Base-by-base conservation (phyloP, 2,888 invertebrate species). In the Hypena proboscidalis region DNA sequence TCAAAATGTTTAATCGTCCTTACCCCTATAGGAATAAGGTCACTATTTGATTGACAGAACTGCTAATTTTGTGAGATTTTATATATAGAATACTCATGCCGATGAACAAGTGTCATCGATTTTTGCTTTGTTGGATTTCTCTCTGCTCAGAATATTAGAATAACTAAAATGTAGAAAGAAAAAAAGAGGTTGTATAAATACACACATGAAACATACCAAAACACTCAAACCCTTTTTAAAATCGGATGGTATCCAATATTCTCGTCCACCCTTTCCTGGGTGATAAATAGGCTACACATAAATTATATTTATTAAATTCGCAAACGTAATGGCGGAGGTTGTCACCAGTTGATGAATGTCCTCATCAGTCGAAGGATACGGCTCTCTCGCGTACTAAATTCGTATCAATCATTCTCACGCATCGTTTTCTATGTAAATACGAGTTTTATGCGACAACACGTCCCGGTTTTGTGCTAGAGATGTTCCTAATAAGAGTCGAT, bases 361-460 rank as follows among this genome's bases (percentile, higher is more conserved):
- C 76, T 81, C 81, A 80, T 80, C 81, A 70, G 70, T 51, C 39
- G 47, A 70, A 71, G 67, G 68, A 63, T 73, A 68, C 63, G 58
- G 56, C 49, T 56, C 55, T 43, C 56, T 54, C 58, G 55, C 64
- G 52, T 48, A 62, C 71, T 70, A 67, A 70, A 71, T 67, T 70
- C 74, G 70, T 83, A 87, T 88, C 86, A 86, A 88, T 87, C 86
- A 88, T 84, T 80, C 78, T 77, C 75, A 77, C 81, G 76, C 77
- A 72, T 68, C 72, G 68, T 62, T 67, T 65, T 68, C 68, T 79
- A 83, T 80, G 82, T 80, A 83, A 83, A 83, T 84, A 80, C 50
- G 60, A 67, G 63, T 66, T 72, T 74, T 77, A 74, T 67, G 72
- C 73, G 68, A 71, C 68, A 58, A 65, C 67, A 65, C 42, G 57